These are phyloP conservation scores for Neoarius graeffei DNA, from an alignment of 2,113 vertebrate species.

Conservation along the genomic window DNA sequence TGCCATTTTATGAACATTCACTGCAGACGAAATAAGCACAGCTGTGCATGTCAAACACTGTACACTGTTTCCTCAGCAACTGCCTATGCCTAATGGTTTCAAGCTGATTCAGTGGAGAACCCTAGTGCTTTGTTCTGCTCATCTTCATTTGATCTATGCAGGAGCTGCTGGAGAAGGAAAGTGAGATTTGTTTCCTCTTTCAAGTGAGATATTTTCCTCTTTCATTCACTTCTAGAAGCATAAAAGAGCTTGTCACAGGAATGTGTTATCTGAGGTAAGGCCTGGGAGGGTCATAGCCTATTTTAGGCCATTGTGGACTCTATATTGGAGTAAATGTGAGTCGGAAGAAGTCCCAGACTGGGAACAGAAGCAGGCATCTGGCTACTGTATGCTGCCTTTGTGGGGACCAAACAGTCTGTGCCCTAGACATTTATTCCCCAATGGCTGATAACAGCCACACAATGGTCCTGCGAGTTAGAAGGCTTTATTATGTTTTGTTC, in stretches of 20 bases:
- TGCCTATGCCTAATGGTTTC: conserved; percentile 68
- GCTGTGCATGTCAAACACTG: conserved; percentile 66
- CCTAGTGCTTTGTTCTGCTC: conserved; percentile 15
- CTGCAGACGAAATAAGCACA: conserved; percentile 67
- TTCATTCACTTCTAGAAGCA: conserved; percentile 23
- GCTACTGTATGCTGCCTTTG: conserved; percentile 28
- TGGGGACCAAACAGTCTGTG: conserved; percentile 48
- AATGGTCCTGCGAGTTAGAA: conserved; percentile 52
- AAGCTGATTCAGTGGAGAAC: conserved; percentile 61
- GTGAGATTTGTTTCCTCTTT: neutral
- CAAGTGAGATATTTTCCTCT: too few relatives aligned
- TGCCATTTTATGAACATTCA: conserved; percentile 56
- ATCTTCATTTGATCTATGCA: conserved; percentile 33
- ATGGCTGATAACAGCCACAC: conserved; percentile 54
- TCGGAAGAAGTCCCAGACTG: conserved; percentile 8
- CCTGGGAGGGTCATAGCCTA: neutral
- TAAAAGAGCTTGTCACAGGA: neutral
- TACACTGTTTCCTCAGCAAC: conserved; percentile 68
- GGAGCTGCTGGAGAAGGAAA: neutral
- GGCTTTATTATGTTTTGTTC: conserved; percentile 64
- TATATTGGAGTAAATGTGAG: conserved; percentile 1
- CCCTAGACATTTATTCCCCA: conserved; percentile 57
- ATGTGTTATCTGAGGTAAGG: conserved; percentile 48
- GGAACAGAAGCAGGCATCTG: conserved; percentile 29
- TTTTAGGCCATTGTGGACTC: conserved; percentile 32